Evolutionary conservation across 2,888 invertebrate genomes (phyloP).

Genomic region (Papilio demoleus): DNA sequence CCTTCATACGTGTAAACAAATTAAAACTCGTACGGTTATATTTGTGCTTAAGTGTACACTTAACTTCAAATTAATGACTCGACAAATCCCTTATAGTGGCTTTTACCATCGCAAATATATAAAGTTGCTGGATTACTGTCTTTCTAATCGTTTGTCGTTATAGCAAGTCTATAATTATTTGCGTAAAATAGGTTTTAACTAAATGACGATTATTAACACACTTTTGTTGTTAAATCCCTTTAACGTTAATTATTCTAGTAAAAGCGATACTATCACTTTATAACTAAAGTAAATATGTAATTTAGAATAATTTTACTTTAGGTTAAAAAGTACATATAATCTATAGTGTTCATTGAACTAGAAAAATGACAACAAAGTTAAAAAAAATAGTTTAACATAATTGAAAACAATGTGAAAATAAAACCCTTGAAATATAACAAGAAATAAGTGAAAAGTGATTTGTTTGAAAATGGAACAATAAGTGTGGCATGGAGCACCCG

Average conservation of each 20-base stretch:
- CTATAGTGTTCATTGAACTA: too few relatives aligned
- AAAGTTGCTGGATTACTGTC: conserved; percentile 19
- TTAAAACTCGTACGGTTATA: conserved; percentile 40
- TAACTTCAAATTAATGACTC: conserved; percentile 36
- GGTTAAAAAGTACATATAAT: too few relatives aligned
- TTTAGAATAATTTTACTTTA: too few relatives aligned
- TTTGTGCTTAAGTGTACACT: conserved; percentile 38
- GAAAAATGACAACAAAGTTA: background rate
- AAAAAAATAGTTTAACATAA: background rate
- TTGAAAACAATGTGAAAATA: conserved; percentile 47
- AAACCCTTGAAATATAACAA: conserved; percentile 46
- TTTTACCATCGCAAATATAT: conserved; percentile 35
- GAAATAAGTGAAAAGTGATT: conserved; percentile 39
- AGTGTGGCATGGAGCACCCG: conserved; percentile 88
- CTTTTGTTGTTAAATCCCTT: too few relatives aligned
- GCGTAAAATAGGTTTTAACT: background rate
- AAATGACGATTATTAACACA: too few relatives aligned
- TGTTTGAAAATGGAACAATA: conserved; percentile 44
- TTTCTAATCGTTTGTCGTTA: conserved; percentile 3
- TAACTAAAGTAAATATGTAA: too few relatives aligned
- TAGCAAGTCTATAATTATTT: background rate
- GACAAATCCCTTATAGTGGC: conserved; percentile 38
- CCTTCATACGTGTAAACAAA: conserved; percentile 48
- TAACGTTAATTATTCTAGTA: too few relatives aligned
- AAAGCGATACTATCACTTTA: too few relatives aligned